Evolutionary conservation across 2,888 invertebrate genomes (phyloP).

Genomic region (Tinea trinotella): DNA sequence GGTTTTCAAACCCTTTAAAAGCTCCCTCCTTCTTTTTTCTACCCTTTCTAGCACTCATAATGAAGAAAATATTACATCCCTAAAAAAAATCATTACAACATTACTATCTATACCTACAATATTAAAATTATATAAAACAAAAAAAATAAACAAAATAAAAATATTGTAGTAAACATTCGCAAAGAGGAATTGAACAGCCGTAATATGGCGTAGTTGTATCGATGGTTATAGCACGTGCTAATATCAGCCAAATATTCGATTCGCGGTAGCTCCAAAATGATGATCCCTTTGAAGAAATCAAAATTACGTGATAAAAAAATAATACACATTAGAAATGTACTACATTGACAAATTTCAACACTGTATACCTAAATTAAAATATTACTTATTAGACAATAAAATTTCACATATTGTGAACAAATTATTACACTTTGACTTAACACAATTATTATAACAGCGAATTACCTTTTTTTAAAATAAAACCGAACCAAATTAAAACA

Average conservation of each 20-base stretch:
- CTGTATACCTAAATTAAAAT: too few species aligned
- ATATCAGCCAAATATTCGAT: background rate
- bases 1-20: background rate
- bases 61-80: background rate
- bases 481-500: too few species aligned
- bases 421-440: too few species aligned
- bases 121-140: background rate
- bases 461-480: too few species aligned
- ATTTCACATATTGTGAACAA: too few species aligned
- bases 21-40: slow-evolving; percentile 10
- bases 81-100: background rate
- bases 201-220: background rate
- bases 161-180: background rate
- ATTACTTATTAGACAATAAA: too few species aligned
- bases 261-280: background rate
- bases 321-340: background rate
- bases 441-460: too few species aligned
- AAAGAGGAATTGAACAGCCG: background rate
- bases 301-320: background rate
- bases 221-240: background rate
- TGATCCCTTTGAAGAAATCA: background rate
- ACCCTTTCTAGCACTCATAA: slow-evolving; percentile 13
- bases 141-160: background rate
- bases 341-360: too few species aligned
- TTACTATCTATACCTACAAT: background rate